Base-by-base conservation (phyloP, 2,113 vertebrate species). In the Pseudorhombus dupliciocellatus region DNA sequence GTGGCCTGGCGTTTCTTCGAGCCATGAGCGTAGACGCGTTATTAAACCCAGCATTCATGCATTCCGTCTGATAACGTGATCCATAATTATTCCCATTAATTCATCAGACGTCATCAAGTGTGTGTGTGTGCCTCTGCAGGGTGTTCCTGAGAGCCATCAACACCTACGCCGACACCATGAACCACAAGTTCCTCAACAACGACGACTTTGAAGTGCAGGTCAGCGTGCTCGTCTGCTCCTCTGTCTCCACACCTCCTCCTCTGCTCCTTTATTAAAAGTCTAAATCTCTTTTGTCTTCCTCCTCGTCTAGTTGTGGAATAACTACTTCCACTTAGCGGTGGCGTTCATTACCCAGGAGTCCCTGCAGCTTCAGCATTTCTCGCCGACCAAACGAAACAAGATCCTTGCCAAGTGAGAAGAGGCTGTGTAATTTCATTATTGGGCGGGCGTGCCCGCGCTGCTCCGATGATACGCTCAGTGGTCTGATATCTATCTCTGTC, bases 331-430 rank as follows among this genome's bases (percentile, higher is more conserved):
- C 92, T 95, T 99, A 94, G 97, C 97, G 1, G 97, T 99, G 91
- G 97, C 96, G 60, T 99, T 99, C 87, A 98, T 98, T 93, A 99
- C 97, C 73, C 97, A 99, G 87, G 97, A 98, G 82, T 98, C 97
- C 68, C 92, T 99, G 87, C 98, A 99, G 90, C 94, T 99, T 73
- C 95, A 99, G 91, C 95, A 98, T 83, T 97, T 98, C 71, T 98
- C 98, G 0, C 93, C 95, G 20, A 96, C 96, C 63, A 99, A 99
- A 85, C 95, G 95, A 91, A 96, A 94, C 95, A 98, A 98, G 89
- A 96, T 98, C 84, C 92, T 97, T 80, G 93, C 92, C 92, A 98
- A 98, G 98, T 98, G 79, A 93, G 90, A 77, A 5, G 46, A 50
- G 44, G 30, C 37, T 65, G 64, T 81, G 75, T 87, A 66, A 80